phyloP scores from a whole-genome alignment of 2,113 vertebrate genomes.

The Stictonetta naevosa region DNA sequence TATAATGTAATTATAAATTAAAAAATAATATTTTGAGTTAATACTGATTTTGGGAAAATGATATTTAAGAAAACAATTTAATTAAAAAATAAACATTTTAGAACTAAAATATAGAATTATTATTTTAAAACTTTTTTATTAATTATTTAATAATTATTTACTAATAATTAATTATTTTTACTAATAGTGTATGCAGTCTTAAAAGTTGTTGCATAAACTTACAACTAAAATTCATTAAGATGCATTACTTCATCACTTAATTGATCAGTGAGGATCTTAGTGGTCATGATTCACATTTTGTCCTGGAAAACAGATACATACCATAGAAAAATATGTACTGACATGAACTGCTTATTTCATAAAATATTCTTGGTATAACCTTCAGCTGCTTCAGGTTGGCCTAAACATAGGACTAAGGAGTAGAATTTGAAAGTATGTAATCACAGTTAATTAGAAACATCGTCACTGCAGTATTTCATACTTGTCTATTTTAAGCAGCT shows the following conservation, averaged over 20 bases:
- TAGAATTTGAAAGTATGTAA: neutral
- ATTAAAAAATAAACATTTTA: neutral
- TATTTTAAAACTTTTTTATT: no score
- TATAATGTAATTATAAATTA: neutral
- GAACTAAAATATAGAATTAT: neutral
- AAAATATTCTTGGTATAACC: neutral
- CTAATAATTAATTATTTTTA: no score
- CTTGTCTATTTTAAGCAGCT: neutral
- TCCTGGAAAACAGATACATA: neutral
- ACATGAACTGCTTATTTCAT: neutral
- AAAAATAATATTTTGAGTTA: neutral
- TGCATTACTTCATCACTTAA: neutral
- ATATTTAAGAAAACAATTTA: neutral
- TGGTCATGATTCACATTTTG: neutral
- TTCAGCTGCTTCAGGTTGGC: neutral
- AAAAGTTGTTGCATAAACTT: neutral
- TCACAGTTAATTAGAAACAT: neutral
- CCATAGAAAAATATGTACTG: neutral
- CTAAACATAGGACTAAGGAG: neutral
- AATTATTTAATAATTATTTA: no score
- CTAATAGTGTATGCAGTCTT: no score
- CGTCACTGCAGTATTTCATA: neutral
- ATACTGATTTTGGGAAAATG: neutral
- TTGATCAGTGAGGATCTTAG: neutral
- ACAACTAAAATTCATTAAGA: neutral